Percentiles rank a stretch among this genome's conserved stretches.
Conservation (phyloP, 2,888 invertebrate species). For the Aphrophora alni region DNA sequence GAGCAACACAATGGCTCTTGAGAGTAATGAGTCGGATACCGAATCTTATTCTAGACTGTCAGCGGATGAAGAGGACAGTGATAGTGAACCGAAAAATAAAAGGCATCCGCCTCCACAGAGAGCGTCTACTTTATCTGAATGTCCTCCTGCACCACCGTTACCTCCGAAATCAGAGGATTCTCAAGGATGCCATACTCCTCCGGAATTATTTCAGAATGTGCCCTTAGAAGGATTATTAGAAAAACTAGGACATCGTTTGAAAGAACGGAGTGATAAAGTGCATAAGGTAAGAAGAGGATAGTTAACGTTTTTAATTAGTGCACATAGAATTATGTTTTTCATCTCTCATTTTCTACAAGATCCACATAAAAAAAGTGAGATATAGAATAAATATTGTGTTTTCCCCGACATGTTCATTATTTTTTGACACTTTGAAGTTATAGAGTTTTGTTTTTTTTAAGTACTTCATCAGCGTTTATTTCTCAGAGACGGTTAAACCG, state of each 20-base stretch:
- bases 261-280: slow-evolving; percentile 64
- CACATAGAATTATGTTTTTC: too few species aligned
- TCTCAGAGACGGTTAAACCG: too few species aligned
- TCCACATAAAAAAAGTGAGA: too few species aligned
- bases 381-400: too few species aligned
- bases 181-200: slow-evolving; percentile 37
- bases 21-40: slow-evolving; percentile 37
- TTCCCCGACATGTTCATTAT: too few species aligned
- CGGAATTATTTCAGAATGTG: slow-evolving; percentile 19
- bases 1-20: slow-evolving; percentile 20
- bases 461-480: too few species aligned
- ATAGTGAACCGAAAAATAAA: slow-evolving; percentile 31
- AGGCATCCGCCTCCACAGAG: background rate
- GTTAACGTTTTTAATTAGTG: too few species aligned
- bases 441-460: too few species aligned
- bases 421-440: too few species aligned
- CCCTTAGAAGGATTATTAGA: slow-evolving; percentile 57
- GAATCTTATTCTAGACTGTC: slow-evolving; percentile 37
- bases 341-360: too few species aligned
- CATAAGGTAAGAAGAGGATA: slow-evolving; percentile 65
- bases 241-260: slow-evolving; percentile 62
- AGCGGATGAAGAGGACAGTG: slow-evolving; percentile 38
- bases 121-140: slow-evolving; percentile 40
- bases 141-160: slow-evolving; percentile 34
- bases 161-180: slow-evolving; percentile 37